These are phyloP conservation scores for Nasonovia ribisnigri DNA, from an alignment of 2,888 invertebrate genomes.

Conservation along the genomic window DNA sequence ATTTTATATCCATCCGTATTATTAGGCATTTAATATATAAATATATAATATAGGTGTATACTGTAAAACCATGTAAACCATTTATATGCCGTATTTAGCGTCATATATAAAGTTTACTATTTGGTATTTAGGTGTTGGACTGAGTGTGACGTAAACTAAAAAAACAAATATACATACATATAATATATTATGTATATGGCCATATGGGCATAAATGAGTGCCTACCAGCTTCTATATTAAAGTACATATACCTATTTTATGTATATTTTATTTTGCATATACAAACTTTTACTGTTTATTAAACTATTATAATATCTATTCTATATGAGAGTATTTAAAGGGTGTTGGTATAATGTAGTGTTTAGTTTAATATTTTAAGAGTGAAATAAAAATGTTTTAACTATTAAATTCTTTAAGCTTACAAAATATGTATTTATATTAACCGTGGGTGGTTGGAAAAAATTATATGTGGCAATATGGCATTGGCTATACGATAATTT, in stretches of 20 bases:
- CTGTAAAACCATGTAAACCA: neutral
- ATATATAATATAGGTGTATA: neutral
- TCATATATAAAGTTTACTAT: constrained; percentile 16
- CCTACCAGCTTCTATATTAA: neutral
- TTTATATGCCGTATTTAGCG: neutral
- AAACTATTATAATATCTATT: neutral
- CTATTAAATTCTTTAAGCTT: neutral
- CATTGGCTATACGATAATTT: neutral
- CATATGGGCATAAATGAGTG: neutral
- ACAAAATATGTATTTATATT: constrained; percentile 11
- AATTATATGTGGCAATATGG: neutral
- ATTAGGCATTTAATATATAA: neutral
- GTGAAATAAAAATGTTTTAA: constrained; percentile 30
- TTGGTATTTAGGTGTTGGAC: constrained; percentile 24
- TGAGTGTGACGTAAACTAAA: neutral
- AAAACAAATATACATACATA: constrained; percentile 12
- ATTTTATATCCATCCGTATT: neutral
- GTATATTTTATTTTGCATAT: neutral
- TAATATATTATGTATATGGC: neutral
- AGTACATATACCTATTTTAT: neutral
- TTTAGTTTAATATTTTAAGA: constrained; percentile 19
- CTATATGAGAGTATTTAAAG: neutral
- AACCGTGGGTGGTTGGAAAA: neutral
- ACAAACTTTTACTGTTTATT: neutral
- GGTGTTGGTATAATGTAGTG: neutral